Conservation (phyloP, 2,888 invertebrate genomes). For the Aspidiotus destructor region DNA sequence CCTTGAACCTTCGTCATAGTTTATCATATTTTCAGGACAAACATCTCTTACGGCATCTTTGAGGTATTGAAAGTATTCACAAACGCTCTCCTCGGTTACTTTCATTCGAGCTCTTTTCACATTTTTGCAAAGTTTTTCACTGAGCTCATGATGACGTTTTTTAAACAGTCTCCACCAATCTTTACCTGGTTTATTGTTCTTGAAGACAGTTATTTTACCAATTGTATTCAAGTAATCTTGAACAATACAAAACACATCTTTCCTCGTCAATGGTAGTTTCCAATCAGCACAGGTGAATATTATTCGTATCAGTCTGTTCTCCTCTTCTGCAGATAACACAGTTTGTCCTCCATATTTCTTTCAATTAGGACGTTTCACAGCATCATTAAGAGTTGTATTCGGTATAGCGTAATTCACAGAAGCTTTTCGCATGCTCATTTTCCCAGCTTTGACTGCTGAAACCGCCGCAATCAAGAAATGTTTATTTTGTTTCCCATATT, state of each 20-base stretch:
- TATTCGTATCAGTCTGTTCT: neutral
- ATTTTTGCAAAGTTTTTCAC: slow-evolving; percentile 8
- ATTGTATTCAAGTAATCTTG: slow-evolving; percentile 12
- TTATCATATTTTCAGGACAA: slow-evolving; percentile 9
- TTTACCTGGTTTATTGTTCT: slow-evolving; percentile 13
- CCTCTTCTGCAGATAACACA: slow-evolving; percentile 11
- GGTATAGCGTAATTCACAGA: slow-evolving; percentile 8
- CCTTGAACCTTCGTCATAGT: slow-evolving; percentile 12
- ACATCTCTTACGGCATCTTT: slow-evolving; percentile 9
- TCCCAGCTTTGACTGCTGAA: neutral
- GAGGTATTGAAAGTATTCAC: slow-evolving; percentile 10
- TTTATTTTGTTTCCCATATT: neutral
- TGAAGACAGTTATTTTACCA: neutral
- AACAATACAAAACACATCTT: slow-evolving; percentile 9
- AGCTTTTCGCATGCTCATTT: slow-evolving; percentile 11
- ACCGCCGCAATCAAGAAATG: neutral
- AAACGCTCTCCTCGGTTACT: slow-evolving; percentile 1
- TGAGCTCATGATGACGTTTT: neutral
- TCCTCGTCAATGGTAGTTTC: slow-evolving; percentile 4
- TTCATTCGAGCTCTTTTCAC: slow-evolving; percentile 8
- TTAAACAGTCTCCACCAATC: slow-evolving; percentile 19
- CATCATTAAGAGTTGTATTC: neutral
- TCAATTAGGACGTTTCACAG: neutral
- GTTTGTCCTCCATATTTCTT: slow-evolving; percentile 12
- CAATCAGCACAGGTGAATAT: slow-evolving; percentile 13